These are phyloP conservation scores for Chrysocyon brachyurus DNA, from an alignment of 2,797 vertebrate genomes.

Conservation along the genomic window DNA sequence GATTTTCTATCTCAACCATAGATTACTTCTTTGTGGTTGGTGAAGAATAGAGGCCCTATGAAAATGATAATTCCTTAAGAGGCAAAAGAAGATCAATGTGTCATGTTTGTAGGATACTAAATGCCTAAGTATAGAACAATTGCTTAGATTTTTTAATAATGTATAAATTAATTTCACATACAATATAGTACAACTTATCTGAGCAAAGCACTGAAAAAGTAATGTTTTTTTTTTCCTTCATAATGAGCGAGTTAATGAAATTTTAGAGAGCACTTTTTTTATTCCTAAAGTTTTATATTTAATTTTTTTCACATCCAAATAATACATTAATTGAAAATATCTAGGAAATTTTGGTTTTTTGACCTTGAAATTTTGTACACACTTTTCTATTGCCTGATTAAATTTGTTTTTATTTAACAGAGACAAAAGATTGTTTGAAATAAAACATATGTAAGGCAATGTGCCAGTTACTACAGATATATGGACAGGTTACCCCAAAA, in stretches of 20 bases:
- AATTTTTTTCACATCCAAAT: not conserved
- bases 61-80: not conserved
- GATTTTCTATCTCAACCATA: not conserved
- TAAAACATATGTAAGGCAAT: not conserved
- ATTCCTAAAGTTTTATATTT: not conserved
- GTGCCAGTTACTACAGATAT: not conserved
- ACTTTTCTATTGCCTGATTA: not conserved
- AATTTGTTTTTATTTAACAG: not conserved
- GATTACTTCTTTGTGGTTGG: not conserved
- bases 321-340: not conserved
- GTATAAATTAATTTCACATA: not conserved
- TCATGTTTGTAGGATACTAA: not conserved
- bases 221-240: not conserved
- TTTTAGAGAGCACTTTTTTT: not conserved
- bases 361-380: not conserved
- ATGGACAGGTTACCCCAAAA: not conserved
- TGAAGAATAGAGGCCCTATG: not conserved
- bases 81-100: not conserved
- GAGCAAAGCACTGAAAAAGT: not conserved
- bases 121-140: not conserved
- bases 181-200: not conserved
- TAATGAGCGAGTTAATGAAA: not conserved
- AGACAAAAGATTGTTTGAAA: not conserved
- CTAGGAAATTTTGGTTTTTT: not conserved
- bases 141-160: not conserved